Evolutionary conservation across 2,113 vertebrate species (phyloP).

Genomic region (Egretta garzetta): DNA sequence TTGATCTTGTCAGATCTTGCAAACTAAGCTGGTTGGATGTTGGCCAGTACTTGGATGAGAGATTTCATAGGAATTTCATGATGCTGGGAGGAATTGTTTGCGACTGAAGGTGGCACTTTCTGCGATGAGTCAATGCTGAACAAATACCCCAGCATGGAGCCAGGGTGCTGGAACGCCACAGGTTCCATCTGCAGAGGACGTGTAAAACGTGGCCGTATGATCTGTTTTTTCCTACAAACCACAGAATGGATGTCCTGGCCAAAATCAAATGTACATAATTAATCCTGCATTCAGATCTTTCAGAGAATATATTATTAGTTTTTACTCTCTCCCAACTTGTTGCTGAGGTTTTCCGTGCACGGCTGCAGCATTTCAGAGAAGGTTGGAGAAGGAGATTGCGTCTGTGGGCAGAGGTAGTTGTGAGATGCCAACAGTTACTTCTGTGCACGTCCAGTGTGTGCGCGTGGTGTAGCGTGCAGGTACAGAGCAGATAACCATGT

Average conservation of each 20-base stretch:
- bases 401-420: neutral
- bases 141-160: neutral
- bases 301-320: neutral
- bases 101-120: neutral
- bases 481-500: neutral
- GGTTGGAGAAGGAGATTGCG: neutral
- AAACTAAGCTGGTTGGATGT: neutral
- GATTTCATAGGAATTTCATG: neutral
- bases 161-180: neutral
- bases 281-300: neutral
- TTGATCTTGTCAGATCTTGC: slow-evolving; percentile 17
- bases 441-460: rapidly evolving
- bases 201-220: rapidly evolving
- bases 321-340: neutral
- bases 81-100: neutral
- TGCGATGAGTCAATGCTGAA: neutral
- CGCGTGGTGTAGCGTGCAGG: rapidly evolving
- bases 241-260: neutral
- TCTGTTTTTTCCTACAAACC: neutral
- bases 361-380: neutral
- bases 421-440: rapidly evolving
- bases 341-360: rapidly evolving
- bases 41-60: neutral
- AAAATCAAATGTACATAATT: neutral
- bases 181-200: neutral